Evolutionary conservation across 64 coral and sea anemone genomes (phyloP).

Genomic region (Hydrozoanthus tunicans): DNA sequence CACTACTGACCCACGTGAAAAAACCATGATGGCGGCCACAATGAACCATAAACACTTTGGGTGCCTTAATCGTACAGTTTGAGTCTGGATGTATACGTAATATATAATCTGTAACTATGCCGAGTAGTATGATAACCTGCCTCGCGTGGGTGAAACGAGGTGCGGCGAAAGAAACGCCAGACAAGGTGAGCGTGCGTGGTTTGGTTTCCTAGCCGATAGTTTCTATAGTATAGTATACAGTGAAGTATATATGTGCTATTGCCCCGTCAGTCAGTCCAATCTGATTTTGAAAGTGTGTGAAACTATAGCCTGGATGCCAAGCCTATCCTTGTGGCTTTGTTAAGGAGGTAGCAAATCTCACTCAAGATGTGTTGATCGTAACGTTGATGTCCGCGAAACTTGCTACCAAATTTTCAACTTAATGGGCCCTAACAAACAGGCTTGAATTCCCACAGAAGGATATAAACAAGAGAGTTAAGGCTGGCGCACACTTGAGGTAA

Average conservation of each 20-base stretch:
- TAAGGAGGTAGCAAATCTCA: no score
- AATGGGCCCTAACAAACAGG: no score
- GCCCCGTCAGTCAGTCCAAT: background rate
- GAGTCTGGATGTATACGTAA: background rate
- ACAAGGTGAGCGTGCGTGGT: background rate
- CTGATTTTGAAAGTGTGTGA: background rate
- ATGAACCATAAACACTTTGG: background rate
- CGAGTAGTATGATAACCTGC: constrained; percentile 46
- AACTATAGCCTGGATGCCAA: no score
- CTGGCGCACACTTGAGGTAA: no score
- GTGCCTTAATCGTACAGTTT: background rate
- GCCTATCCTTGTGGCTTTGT: no score
- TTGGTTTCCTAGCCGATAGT: background rate
- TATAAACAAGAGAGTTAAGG: no score
- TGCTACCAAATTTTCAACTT: no score
- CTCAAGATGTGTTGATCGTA: no score
- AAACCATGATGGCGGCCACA: constrained; percentile 4
- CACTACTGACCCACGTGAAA: background rate
- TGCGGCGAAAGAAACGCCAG: constrained; percentile 20
- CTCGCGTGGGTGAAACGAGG: constrained; percentile 47
- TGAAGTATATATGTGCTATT: background rate
- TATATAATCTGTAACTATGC: background rate
- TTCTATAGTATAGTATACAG: background rate
- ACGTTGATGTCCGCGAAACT: no score
- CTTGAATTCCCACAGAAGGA: no score